Evolutionary conservation across 2,888 invertebrate genomes (phyloP).

Genomic region (Congeria kusceri): DNA sequence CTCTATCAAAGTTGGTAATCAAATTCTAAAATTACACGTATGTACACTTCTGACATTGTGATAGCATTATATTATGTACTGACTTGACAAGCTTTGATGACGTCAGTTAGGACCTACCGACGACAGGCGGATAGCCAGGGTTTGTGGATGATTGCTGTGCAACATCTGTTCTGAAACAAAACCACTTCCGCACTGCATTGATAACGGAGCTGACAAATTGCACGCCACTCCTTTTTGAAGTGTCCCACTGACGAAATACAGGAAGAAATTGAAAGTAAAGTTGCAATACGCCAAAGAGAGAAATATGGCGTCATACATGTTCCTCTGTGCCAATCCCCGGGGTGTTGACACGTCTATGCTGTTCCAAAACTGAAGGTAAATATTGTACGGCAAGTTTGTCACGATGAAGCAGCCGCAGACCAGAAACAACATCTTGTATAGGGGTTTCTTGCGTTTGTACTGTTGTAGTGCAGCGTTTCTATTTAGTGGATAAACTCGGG

Average conservation of each 20-base stretch:
- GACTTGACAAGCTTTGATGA: too few relatives aligned
- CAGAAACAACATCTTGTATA: constrained; percentile 1
- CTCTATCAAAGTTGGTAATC: too few relatives aligned
- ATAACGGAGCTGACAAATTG: neutral
- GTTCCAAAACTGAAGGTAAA: neutral
- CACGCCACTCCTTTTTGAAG: constrained; percentile 34
- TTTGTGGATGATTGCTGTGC: too few relatives aligned
- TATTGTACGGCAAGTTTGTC: neutral
- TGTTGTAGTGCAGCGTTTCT: neutral
- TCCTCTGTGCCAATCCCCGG: constrained; percentile 9
- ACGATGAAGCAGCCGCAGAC: neutral
- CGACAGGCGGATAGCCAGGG: too few relatives aligned
- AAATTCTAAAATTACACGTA: too few relatives aligned
- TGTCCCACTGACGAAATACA: constrained; percentile 31
- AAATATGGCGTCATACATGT: constrained; percentile 21
- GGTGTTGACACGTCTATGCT: neutral
- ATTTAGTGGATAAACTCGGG: neutral
- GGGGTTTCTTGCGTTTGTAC: neutral
- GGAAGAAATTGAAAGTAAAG: constrained; percentile 33
- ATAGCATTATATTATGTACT: too few relatives aligned
- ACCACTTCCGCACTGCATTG: too few relatives aligned
- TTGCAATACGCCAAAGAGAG: constrained; percentile 28
- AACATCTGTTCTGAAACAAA: too few relatives aligned
- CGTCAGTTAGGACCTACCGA: too few relatives aligned
- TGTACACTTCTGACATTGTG: too few relatives aligned